phyloP scores from a whole-genome alignment of 2,888 invertebrate species.

The Campoplex capitator region DNA sequence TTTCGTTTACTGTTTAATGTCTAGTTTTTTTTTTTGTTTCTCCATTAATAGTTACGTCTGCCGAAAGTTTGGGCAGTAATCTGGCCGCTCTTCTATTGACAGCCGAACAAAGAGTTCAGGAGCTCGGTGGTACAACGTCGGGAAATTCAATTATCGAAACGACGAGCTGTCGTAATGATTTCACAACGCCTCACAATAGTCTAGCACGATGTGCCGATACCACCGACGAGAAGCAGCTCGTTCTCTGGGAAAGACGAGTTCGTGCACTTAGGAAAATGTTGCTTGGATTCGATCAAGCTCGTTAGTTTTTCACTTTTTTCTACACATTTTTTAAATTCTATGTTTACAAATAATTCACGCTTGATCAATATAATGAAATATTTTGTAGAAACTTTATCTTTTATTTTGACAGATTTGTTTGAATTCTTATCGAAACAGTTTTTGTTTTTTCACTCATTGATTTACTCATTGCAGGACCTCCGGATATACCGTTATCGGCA shows the following conservation, averaged over 20 bases:
- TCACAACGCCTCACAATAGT: conserved; percentile 82
- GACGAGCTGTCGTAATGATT: conserved; percentile 80
- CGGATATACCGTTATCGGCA: conserved; percentile 92
- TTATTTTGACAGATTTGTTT: not conserved
- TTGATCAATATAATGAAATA: not conserved
- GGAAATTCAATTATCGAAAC: conserved; percentile 79
- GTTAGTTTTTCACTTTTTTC: conserved; percentile 83
- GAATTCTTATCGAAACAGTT: not conserved
- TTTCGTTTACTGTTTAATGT: not conserved
- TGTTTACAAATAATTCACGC: not conserved
- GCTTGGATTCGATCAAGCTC: conserved; percentile 94
- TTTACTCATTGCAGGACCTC: conserved; percentile 86
- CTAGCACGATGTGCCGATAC: conserved; percentile 90
- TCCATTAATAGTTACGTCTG: conserved; percentile 88
- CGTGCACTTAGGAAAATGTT: conserved; percentile 92
- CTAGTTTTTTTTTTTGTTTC: conserved; percentile 4
- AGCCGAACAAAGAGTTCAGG: conserved; percentile 93
- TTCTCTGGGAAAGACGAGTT: conserved; percentile 94
- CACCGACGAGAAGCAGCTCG: conserved; percentile 93
- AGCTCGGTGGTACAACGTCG: conserved; percentile 87
- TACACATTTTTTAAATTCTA: not conserved
- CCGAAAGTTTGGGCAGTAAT: conserved; percentile 91
- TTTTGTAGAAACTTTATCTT: not conserved
- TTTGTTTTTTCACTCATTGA: not conserved
- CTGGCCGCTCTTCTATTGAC: conserved; percentile 91